Evolutionary conservation across 2,888 invertebrate genomes (phyloP).

Genomic region (Deroplatys truncata): DNA sequence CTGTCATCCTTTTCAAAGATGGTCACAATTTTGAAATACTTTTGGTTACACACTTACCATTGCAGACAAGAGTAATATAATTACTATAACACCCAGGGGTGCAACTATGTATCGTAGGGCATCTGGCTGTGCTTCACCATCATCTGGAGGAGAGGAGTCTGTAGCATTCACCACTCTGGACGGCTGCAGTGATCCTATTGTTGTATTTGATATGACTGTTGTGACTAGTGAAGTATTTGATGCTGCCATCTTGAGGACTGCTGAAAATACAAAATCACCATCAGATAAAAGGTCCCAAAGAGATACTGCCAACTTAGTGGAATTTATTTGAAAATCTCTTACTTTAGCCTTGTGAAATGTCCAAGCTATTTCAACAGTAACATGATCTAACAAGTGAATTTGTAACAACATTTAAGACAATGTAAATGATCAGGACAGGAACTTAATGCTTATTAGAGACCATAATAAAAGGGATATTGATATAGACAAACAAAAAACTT

Average conservation of each 20-base stretch:
- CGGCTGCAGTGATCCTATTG: background rate
- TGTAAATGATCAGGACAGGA: too few species aligned
- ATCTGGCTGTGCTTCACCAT: background rate
- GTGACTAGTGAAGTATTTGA: background rate
- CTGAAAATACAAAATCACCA: background rate
- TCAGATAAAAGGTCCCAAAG: background rate
- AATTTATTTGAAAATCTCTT: too few species aligned
- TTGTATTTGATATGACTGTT: background rate
- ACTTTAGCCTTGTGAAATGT: too few species aligned
- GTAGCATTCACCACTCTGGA: background rate
- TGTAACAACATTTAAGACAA: too few species aligned
- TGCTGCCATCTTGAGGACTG: background rate
- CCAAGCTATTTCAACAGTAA: too few species aligned
- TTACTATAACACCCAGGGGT: conserved; percentile 1
- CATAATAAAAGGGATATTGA: too few species aligned
- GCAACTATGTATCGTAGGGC: background rate
- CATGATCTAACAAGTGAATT: too few species aligned
- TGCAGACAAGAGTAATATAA: background rate
- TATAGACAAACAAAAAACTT: too few species aligned
- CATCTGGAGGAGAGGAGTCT: background rate
- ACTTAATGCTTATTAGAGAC: too few species aligned
- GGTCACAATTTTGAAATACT: too few species aligned
- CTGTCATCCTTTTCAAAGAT: too few species aligned
- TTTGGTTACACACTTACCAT: background rate
- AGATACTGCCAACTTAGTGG: too few species aligned